Evolutionary conservation across 2,888 invertebrate species (phyloP), one percentile per base, ranked within the genome.

Genomic region (Drosophila neoperkinsi): DNA sequence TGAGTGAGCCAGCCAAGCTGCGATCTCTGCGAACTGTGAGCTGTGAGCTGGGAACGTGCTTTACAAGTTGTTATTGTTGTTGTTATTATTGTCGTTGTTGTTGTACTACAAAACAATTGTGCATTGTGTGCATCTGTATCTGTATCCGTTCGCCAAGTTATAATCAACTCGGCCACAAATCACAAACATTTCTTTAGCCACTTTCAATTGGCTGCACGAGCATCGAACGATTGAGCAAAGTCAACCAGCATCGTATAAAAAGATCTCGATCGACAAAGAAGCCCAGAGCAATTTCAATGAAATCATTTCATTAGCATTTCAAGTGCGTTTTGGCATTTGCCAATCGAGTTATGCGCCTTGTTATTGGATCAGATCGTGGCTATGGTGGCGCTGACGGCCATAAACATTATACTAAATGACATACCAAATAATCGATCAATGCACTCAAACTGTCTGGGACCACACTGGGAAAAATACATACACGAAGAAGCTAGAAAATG

Each of bases 231-330:
- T 28, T 18, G 55, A 25, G 55, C 28, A 56, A 28, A 28, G 28
- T 11, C 51, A 55, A 18, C 28, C 9, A 82, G 53, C 70, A 68
- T 21, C 65, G 18, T 46, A n/a, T n/a, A 30, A 41, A 63, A 51
- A 30, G 63, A 68, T 71, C 41, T 46, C 73, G 18, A 38, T 28
- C 31, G 21, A 4, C 7, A 13, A 18, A 9, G 16, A 21, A 9
- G 9, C 56, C 80, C 63, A 84, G 31, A 81, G 85, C 86, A 46
- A 66, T 74, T 74, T 77, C 51, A 56, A 11, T 38, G 70, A 91
- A 91, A 88, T 91, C 83, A 82, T 91, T 90, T 90, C 77, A 89
- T 88, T 90, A 81, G 83, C 70, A 86, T 79, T 87, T 79, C 82
- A 71, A 80, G 74, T 84, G 75, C 71, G 75, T 75, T 69, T 56